These are phyloP conservation scores for Drosophila subquinaria DNA, from an alignment of 2,888 invertebrate species.

Conservation along the genomic window DNA sequence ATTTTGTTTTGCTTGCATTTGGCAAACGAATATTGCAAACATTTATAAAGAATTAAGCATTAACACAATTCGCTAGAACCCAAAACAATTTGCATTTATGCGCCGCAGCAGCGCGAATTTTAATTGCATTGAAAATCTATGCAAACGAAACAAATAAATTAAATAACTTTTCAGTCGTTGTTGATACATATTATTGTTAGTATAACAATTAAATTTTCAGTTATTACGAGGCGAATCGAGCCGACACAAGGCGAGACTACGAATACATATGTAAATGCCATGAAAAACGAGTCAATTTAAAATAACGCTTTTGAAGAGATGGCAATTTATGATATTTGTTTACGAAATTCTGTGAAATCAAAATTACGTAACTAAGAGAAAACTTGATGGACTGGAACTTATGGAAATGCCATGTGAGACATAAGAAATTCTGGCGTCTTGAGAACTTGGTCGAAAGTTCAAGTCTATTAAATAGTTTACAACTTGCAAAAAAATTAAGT, in stretches of 20 bases:
- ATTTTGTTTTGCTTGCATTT: conserved; percentile 50
- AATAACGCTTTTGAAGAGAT: neutral
- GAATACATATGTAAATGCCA: conserved; percentile 10
- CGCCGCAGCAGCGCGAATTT: conserved; percentile 41
- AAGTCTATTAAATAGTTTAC: neutral
- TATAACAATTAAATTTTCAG: conserved; percentile 27
- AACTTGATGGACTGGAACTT: neutral
- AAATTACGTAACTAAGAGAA: neutral
- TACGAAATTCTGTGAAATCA: conserved; percentile 1
- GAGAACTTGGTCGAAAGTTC: conserved; percentile 1
- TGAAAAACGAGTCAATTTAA: neutral
- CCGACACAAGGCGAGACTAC: neutral
- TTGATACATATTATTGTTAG: neutral
- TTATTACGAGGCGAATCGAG: conserved; percentile 13
- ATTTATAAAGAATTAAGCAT: conserved; percentile 70
- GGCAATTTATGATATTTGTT: neutral
- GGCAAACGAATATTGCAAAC: conserved; percentile 49
- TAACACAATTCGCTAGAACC: conserved; percentile 62
- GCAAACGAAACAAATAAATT: conserved; percentile 44
- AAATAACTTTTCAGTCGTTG: neutral
- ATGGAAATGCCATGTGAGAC: neutral
- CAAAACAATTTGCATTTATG: conserved; percentile 58
- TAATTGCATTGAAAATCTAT: conserved; percentile 69
- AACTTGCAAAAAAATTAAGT: neutral
- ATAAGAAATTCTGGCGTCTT: neutral